Evolutionary conservation across 2,888 invertebrate genomes (phyloP).

Genomic region (Axea sp.): DNA sequence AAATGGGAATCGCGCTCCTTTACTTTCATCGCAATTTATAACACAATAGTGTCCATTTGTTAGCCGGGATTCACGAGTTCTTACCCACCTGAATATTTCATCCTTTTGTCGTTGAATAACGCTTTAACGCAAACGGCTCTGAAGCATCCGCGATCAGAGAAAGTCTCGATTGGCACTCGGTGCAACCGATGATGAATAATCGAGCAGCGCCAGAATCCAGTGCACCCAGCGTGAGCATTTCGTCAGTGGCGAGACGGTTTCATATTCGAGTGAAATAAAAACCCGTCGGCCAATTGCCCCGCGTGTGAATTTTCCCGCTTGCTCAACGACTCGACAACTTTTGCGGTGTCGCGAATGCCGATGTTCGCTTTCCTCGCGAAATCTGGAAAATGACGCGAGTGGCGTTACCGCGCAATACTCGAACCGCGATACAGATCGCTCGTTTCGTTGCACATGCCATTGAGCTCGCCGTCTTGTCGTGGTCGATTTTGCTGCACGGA

Average conservation of each 20-base stretch:
- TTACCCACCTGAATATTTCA: slow-evolving; percentile 34
- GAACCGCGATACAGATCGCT: no score
- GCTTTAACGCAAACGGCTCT: slow-evolving; percentile 33
- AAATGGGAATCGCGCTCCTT: no score
- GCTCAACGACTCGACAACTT: no score
- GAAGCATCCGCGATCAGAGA: slow-evolving; percentile 68
- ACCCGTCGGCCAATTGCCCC: not conserved
- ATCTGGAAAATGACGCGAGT: no score
- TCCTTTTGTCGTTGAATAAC: slow-evolving; percentile 43
- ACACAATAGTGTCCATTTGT: slow-evolving; percentile 34
- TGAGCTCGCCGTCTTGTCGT: no score
- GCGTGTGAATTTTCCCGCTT: no score
- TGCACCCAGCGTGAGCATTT: slow-evolving; percentile 49
- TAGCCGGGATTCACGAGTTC: slow-evolving; percentile 6
- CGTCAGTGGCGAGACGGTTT: not conserved
- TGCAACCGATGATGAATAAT: slow-evolving; percentile 70
- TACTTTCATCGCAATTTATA: slow-evolving; percentile 8
- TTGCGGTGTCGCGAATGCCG: no score
- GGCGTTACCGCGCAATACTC: no score
- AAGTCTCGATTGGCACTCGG: slow-evolving; percentile 67
- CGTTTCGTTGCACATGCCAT: no score
- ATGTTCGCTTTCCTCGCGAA: no score
- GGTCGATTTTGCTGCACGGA: no score
- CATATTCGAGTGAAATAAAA: no score
- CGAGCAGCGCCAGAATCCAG: slow-evolving; percentile 58